Conservation (phyloP, 1,140 invertebrate species). For the Pachypsylla venusta region DNA sequence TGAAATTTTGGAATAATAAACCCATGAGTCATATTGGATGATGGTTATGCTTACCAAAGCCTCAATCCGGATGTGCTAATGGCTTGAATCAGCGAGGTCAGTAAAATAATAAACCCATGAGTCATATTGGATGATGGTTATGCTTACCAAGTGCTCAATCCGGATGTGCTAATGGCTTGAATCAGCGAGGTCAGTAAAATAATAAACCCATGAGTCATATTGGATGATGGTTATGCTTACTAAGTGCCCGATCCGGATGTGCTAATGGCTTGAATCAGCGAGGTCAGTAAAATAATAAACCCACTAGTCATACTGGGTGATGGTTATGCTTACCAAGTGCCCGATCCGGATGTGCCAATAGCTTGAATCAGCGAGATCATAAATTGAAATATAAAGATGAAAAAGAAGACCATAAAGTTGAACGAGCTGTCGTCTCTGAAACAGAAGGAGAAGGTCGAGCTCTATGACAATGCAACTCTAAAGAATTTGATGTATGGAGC, state of each 20-base stretch:
- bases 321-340: conserved; percentile 59
- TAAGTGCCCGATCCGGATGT: conserved; percentile 98
- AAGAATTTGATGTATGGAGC: too few relatives aligned
- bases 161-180: conserved; percentile 70
- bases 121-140: not conserved
- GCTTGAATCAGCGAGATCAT: conserved; percentile 74
- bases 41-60: conserved; percentile 49
- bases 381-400: conserved; percentile 97
- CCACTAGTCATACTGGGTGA: too few relatives aligned
- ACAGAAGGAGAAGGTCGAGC: conserved; percentile 24
- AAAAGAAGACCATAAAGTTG: conserved; percentile 99
- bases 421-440: conserved; percentile 92
- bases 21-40: too few relatives aligned
- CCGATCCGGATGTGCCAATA: conserved; percentile 63
- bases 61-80: conserved; percentile 66
- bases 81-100: conserved; percentile 72
- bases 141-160: conserved; percentile 63
- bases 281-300: too few relatives aligned
- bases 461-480: too few relatives aligned
- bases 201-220: conserved; percentile 94
- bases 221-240: conserved; percentile 96
- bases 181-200: conserved; percentile 73
- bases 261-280: conserved; percentile 64
- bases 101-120: too few relatives aligned
- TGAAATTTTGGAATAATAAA: too few relatives aligned